Conservation (phyloP, 2,797 vertebrate species). For the Stomatorhinus walkeri region DNA sequence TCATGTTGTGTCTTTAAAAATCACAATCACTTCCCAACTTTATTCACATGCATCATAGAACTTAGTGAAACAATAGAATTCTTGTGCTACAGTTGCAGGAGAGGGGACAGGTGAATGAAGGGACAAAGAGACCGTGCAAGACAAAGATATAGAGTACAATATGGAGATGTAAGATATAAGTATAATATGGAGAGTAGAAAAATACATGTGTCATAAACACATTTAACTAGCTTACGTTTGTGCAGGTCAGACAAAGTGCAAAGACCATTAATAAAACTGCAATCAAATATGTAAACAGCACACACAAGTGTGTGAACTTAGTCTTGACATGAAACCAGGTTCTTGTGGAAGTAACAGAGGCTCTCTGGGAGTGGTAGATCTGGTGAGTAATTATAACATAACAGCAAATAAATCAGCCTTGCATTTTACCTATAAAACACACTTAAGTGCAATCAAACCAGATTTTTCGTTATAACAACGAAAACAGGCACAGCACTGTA, state of each 20-base stretch:
- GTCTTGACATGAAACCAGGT: neutral
- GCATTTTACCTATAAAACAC: too few species aligned
- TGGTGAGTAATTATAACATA: too few species aligned
- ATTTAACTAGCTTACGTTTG: neutral
- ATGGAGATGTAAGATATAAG: too few species aligned
- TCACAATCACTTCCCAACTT: neutral
- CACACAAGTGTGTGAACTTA: neutral
- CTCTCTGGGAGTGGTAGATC: neutral
- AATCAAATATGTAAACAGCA: neutral
- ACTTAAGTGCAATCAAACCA: too few species aligned
- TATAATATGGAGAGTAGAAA: neutral
- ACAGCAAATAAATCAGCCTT: too few species aligned
- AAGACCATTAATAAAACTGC: neutral
- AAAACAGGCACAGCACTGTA: too few species aligned
- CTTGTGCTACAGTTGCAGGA: neutral
- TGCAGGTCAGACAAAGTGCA: neutral
- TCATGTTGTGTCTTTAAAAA: neutral
- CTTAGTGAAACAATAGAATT: neutral
- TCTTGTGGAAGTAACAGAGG: neutral
- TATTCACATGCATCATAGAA: neutral
- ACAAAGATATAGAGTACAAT: neutral
- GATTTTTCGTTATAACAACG: too few species aligned
- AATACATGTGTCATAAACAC: neutral
- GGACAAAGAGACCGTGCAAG: neutral
- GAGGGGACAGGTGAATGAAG: neutral